phyloP scores from a whole-genome alignment of 2,888 invertebrate genomes.

The Harmothoe impar region DNA sequence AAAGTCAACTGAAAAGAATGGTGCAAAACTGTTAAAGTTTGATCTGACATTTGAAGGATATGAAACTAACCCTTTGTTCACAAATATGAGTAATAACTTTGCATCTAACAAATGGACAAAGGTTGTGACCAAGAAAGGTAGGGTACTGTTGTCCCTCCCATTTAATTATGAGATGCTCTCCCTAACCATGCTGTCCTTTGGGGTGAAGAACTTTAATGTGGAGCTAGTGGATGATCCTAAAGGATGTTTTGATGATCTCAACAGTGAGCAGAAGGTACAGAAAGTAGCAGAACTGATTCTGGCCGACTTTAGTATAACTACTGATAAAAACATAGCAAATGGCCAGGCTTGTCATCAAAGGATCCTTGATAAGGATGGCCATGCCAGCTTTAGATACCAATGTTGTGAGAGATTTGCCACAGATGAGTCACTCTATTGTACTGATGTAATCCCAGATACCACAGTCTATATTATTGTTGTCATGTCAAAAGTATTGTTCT shows the following conservation, averaged over 20 bases:
- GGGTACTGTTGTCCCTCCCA: slow-evolving; percentile 78
- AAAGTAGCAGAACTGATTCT: slow-evolving; percentile 71
- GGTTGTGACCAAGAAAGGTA: slow-evolving; percentile 78
- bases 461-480: too few species aligned
- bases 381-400: slow-evolving; percentile 75
- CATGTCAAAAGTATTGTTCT: too few species aligned
- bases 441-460: too few species aligned
- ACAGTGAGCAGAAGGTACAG: slow-evolving; percentile 58
- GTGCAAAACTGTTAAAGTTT: too few species aligned
- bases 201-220: slow-evolving; percentile 75
- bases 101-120: slow-evolving; percentile 79
- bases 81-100: too few species aligned
- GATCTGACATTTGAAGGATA: too few species aligned
- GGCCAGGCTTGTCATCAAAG: slow-evolving; percentile 74
- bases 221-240: slow-evolving; percentile 66
- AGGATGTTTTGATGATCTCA: slow-evolving; percentile 64
- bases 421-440: too few species aligned
- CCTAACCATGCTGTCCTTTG: slow-evolving; percentile 78
- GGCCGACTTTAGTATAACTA: slow-evolving; percentile 70
- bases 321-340: background rate
- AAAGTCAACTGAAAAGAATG: too few species aligned
- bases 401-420: too few species aligned
- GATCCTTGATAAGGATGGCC: slow-evolving; percentile 71
- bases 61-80: too few species aligned
- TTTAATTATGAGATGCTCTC: slow-evolving; percentile 81